Percentiles rank a stretch among this genome's conserved stretches.
Evolutionary conservation across 1,140 invertebrate species (phyloP).

Genomic region (Battus philenor): DNA sequence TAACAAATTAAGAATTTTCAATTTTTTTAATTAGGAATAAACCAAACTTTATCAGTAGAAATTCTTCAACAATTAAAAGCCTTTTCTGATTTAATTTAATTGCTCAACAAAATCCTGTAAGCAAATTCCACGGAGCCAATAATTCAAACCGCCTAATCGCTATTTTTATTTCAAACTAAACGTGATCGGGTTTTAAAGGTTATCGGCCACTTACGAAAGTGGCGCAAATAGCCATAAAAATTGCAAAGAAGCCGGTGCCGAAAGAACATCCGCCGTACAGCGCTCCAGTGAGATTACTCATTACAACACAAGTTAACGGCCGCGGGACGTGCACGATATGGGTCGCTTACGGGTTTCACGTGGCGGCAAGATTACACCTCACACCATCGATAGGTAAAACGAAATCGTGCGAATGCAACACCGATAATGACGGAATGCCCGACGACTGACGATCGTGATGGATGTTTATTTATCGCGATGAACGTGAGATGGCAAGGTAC

Average conservation of each 20-base stretch:
- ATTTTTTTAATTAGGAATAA: too few relatives aligned
- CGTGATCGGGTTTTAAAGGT: slow-evolving; percentile 21
- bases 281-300: slow-evolving; percentile 5
- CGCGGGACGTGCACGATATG: not conserved
- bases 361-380: not conserved
- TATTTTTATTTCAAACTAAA: slow-evolving; percentile 26
- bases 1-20: too few relatives aligned
- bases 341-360: not conserved
- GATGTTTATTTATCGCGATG: not conserved
- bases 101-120: slow-evolving; percentile 7
- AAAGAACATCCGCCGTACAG: slow-evolving; percentile 26
- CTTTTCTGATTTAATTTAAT: slow-evolving; percentile 7
- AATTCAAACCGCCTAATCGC: slow-evolving; percentile 19
- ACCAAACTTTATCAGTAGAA: too few relatives aligned
- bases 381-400: slow-evolving; percentile 1
- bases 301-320: not conserved
- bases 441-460: not conserved
- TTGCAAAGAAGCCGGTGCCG: slow-evolving; percentile 19
- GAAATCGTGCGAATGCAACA: slow-evolving; percentile 1
- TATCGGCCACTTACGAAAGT: slow-evolving; percentile 29
- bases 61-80: slow-evolving; percentile 4
- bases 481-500: not conserved
- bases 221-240: slow-evolving; percentile 27
- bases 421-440: not conserved
- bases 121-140: slow-evolving; percentile 2